Base-by-base conservation (phyloP, 2,888 invertebrate species). In the Syrphus vitripennis region DNA sequence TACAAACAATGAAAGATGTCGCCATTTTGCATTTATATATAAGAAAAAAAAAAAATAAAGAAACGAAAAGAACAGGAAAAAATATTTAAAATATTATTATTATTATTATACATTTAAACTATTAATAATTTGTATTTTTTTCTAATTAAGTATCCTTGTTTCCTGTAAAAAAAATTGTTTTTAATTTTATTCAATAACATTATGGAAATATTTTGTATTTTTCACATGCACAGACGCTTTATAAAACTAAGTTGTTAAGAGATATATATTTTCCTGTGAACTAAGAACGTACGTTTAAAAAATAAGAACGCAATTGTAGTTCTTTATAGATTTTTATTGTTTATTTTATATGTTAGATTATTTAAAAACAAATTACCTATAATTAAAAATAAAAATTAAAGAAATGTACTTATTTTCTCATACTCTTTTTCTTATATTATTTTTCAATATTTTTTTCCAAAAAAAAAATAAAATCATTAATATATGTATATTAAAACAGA, bases 1-100 rank as follows among this genome's bases (percentile, higher is more conserved):
- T 78, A 84, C 76, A 48, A 78, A 84, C 79, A 88, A 88, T 87
- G 90, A 89, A 65, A 89, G 88, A 90, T 91, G 91, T 91, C 91
- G 91, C 91, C 91, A 91, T 91, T 91, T 91, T 91, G 91, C 91
- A 90, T 90, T 90, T 83, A 83, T 87, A 75, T 72, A 80, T 67
- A 82, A 71, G 74, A 59, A 67, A 53, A 48, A 26, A 24, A 72
- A 72, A 75, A 59, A 37, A 45, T 57, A 24, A 37, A 63, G 4
- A 63, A 61, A 69, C 34, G 50, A 71, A 59, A 72, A 37, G 70
- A 48, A 70, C 63, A 70, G 70, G 63, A 79, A 65, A 59, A 69
- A 74, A 57, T 75, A 75, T 77, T 67, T 12, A 71, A 61, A 67
- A 74, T 81, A 72, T 69, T 70, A 70, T n/a, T n/a, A n/a, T n/a